Conservation (phyloP, 2,797 vertebrate genomes). For the Rhinogobio ventralis region DNA sequence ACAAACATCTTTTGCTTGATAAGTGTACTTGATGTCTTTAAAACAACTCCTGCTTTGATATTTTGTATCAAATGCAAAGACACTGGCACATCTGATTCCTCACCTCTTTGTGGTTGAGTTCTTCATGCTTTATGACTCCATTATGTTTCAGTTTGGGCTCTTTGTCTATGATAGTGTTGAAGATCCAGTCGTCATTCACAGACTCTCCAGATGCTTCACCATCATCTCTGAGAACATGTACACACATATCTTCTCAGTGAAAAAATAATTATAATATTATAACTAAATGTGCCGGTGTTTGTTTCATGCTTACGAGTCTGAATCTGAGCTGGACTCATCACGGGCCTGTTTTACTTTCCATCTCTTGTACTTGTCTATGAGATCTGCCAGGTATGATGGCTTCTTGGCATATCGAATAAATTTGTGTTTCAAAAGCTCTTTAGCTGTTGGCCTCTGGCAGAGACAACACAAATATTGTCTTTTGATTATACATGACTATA, state of each 20-base stretch:
- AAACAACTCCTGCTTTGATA: not conserved
- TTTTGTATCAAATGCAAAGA: not conserved
- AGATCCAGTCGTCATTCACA: constrained; percentile 85
- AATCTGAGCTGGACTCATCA: constrained; percentile 86
- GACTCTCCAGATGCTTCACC: constrained; percentile 85
- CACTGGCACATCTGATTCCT: not conserved
- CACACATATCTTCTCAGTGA: not conserved
- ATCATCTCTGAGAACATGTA: constrained; percentile 49
- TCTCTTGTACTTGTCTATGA: constrained; percentile 88
- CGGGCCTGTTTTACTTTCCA: constrained; percentile 87
- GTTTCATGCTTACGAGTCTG: constrained; percentile 78
- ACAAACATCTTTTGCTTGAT: not conserved
- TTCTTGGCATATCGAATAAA: constrained; percentile 88
- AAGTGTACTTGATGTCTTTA: not conserved
- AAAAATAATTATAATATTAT: not conserved
- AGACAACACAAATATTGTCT: not conserved
- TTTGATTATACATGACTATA: not conserved
- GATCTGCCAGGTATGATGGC: constrained; percentile 86
- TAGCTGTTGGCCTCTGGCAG: constrained; percentile 85
- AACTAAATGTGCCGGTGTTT: not conserved
- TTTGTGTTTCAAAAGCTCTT: constrained; percentile 89
- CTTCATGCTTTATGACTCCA: constrained; percentile 77
- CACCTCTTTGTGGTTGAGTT: constrained; percentile 80
- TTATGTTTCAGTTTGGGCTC: constrained; percentile 84
- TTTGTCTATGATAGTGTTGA: constrained; percentile 88